phyloP scores from a whole-genome alignment of 2,888 invertebrate genomes.

The Drosophila suboccidentalis region DNA sequence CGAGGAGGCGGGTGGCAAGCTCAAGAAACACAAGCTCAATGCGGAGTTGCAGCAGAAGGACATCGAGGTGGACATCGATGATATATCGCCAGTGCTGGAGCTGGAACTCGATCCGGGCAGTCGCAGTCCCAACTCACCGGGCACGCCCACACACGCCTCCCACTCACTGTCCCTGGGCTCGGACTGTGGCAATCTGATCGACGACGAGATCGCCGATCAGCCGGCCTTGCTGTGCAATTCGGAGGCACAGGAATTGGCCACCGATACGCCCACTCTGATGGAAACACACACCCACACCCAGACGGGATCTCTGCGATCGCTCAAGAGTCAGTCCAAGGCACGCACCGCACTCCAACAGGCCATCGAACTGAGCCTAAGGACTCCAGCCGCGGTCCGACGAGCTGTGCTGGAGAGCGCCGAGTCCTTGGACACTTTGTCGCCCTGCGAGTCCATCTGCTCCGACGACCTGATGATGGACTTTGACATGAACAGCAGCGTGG shows the following conservation, averaged over 20 bases:
- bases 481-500: slow-evolving; percentile 87
- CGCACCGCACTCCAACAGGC: slow-evolving; percentile 84
- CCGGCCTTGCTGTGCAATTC: slow-evolving; percentile 93
- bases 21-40: slow-evolving; percentile 84
- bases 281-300: slow-evolving; percentile 85
- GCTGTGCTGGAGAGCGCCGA: slow-evolving; percentile 88
- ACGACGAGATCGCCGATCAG: slow-evolving; percentile 96
- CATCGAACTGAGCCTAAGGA: slow-evolving; percentile 85
- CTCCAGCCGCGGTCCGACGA: slow-evolving; percentile 84
- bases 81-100: slow-evolving; percentile 85
- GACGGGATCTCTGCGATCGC: slow-evolving; percentile 83
- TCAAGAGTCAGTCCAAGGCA: slow-evolving; percentile 81
- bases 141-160: slow-evolving; percentile 92
- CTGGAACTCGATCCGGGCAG: slow-evolving; percentile 76
- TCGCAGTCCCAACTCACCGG: slow-evolving; percentile 88
- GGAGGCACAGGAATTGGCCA: slow-evolving; percentile 84
- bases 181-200: slow-evolving; percentile 91
- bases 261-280: slow-evolving; percentile 85
- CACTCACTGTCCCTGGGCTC: slow-evolving; percentile 91
- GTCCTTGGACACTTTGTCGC: slow-evolving; percentile 93
- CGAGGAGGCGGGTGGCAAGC: slow-evolving; percentile 82
- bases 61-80: slow-evolving; percentile 86
- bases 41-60: slow-evolving; percentile 86
- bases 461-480: slow-evolving; percentile 96
- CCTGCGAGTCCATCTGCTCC: slow-evolving; percentile 93